phyloP scores from a whole-genome alignment of 2,797 vertebrate species.

The Eremophila alpestris region DNA sequence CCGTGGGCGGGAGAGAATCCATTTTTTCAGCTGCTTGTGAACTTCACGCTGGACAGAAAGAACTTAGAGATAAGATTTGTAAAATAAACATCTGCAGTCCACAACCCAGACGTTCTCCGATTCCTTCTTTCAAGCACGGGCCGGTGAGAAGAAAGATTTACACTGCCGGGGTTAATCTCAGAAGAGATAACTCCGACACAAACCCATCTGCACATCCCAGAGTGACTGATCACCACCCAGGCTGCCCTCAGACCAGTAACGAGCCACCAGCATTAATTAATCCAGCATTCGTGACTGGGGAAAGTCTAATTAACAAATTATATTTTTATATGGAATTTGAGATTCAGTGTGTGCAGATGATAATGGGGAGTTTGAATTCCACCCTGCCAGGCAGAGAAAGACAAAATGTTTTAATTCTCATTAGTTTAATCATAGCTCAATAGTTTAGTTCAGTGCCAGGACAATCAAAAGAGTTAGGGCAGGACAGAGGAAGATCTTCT shows the following conservation, averaged over 20 bases:
- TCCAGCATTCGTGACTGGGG: neutral
- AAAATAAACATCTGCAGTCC: too few species aligned
- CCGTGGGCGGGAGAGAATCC: too few species aligned
- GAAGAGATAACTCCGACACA: too few species aligned
- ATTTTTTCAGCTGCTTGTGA: too few species aligned
- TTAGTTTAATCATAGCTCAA: neutral
- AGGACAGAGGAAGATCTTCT: neutral
- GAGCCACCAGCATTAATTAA: neutral
- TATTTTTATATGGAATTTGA: neutral
- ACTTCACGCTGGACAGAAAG: too few species aligned
- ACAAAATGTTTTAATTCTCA: neutral
- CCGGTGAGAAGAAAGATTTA: too few species aligned
- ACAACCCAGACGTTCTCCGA: too few species aligned
- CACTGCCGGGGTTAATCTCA: too few species aligned
- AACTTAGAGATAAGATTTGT: too few species aligned
- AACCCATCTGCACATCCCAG: neutral
- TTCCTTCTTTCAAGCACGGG: too few species aligned
- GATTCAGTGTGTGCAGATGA: neutral
- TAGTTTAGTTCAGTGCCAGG: neutral
- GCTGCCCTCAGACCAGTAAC: neutral
- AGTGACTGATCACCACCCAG: neutral
- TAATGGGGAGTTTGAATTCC: neutral
- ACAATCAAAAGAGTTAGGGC: neutral
- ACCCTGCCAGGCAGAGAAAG: neutral
- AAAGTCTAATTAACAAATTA: conserved; percentile 10